phyloP scores from a whole-genome alignment of 2,888 invertebrate genomes.

The Malacosoma neustria region DNA sequence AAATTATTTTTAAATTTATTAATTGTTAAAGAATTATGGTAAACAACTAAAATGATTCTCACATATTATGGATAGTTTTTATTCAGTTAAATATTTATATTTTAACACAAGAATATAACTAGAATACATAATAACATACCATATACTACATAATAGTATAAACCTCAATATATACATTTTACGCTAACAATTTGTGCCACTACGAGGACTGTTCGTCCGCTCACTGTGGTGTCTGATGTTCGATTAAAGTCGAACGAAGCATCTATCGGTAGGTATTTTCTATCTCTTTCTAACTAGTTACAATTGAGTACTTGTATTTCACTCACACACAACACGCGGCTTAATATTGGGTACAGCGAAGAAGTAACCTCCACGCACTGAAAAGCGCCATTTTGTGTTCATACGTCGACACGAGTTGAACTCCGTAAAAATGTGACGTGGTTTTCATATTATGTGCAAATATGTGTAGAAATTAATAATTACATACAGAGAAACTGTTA shows the following conservation, averaged over 20 bases:
- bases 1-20: no score
- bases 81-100: no score
- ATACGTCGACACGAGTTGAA: slow-evolving; percentile 25
- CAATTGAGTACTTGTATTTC: slow-evolving; percentile 5
- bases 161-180: no score
- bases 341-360: background rate
- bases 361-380: background rate
- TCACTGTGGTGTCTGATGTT: background rate
- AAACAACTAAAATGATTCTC: no score
- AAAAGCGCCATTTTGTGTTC: slow-evolving; percentile 20
- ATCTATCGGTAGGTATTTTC: background rate
- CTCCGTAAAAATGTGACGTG: slow-evolving; percentile 11
- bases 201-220: slow-evolving; percentile 6
- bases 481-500: no score
- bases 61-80: no score
- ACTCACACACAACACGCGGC: slow-evolving; percentile 4
- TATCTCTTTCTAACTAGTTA: background rate
- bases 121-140: no score
- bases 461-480: no score
- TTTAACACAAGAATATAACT: no score
- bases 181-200: no score
- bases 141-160: no score
- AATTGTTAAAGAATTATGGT: no score
- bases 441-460: slow-evolving; percentile 12
- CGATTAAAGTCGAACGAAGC: slow-evolving; percentile 8